Conservation (phyloP, 2,888 invertebrate genomes). For the Micropterix aruncella region DNA sequence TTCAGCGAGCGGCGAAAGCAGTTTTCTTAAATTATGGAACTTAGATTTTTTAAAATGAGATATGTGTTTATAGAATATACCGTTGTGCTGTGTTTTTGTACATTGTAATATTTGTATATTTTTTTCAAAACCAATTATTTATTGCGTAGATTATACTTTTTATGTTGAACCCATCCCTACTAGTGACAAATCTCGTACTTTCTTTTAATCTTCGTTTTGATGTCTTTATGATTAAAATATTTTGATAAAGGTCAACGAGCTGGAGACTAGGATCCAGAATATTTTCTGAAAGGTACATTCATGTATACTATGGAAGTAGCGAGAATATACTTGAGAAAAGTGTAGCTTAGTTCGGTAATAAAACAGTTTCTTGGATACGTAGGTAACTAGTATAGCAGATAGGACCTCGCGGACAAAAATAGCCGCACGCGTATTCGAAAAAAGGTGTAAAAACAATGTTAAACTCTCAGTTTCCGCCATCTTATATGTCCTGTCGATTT, state of each 20-base stretch:
- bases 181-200: background rate
- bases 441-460: too few species aligned
- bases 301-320: background rate
- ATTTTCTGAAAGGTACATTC: background rate
- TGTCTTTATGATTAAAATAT: background rate
- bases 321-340: background rate
- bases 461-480: background rate
- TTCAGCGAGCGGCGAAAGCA: background rate
- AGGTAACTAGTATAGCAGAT: background rate
- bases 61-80: constrained; percentile 7
- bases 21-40: constrained; percentile 27
- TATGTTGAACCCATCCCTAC: constrained; percentile 1
- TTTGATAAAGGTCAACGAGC: background rate
- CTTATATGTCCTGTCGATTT: background rate
- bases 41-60: constrained; percentile 10
- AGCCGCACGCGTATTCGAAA: too few species aligned
- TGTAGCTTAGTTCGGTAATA: background rate
- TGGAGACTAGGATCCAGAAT: background rate
- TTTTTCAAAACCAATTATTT: constrained; percentile 1
- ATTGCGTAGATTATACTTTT: constrained; percentile 3
- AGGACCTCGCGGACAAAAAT: too few species aligned
- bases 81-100: background rate
- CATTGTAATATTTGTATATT: background rate
- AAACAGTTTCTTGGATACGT: background rate
- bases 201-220: constrained; percentile 1